phyloP scores from a whole-genome alignment of 2,113 vertebrate genomes.

The Cnemophilus loriae region DNA sequence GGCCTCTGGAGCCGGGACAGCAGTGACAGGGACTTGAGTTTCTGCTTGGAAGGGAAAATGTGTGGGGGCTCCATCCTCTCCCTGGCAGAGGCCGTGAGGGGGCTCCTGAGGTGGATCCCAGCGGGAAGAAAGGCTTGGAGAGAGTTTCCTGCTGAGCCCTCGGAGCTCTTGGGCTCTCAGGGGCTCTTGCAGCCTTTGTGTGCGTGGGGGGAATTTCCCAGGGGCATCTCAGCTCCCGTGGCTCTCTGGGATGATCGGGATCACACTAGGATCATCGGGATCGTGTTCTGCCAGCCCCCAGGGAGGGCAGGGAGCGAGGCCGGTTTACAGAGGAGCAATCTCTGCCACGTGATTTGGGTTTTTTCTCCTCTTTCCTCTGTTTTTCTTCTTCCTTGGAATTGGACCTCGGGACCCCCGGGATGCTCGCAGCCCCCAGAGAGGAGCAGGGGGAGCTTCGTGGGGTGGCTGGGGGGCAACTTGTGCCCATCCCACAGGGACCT shows the following conservation, averaged over 20 bases:
- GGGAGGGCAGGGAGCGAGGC: neutral
- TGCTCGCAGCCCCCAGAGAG: neutral
- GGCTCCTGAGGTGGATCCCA: neutral
- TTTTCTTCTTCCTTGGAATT: neutral
- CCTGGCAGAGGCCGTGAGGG: neutral
- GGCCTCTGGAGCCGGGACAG: neutral
- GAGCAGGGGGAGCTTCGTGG: neutral
- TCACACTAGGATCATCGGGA: too few relatives aligned
- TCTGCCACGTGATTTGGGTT: neutral
- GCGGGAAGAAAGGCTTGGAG: neutral
- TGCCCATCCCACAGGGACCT: neutral
- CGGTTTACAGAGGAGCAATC: neutral
- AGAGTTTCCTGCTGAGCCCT: neutral
- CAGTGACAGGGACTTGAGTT: neutral
- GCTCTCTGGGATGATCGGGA: neutral
- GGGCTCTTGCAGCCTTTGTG: neutral
- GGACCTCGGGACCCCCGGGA: neutral
- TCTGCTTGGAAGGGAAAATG: neutral
- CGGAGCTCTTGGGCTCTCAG: fast-evolving
- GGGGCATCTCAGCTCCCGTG: neutral
- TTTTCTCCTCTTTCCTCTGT: neutral
- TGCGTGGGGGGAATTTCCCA: neutral
- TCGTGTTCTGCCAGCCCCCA: neutral
- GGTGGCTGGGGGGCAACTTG: neutral
- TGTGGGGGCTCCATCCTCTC: neutral